A percentile compares a stretch with the other conserved stretches of the same genome.
These are phyloP conservation scores for Eremobia ochroleuca DNA, from an alignment of 2,888 invertebrate species.

Conservation along the genomic window DNA sequence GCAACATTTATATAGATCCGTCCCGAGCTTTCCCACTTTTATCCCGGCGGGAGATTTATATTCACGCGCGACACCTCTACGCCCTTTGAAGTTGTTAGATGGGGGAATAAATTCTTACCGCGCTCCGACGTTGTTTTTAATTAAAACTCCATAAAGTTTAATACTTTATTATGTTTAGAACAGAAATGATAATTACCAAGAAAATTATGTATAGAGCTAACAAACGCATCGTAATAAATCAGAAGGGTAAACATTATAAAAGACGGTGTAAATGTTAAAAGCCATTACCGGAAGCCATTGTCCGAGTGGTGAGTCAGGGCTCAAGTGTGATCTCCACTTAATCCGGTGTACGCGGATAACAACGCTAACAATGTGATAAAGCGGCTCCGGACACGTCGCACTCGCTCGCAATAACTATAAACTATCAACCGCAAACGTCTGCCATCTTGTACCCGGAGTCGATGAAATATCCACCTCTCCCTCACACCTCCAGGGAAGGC, in stretches of 20 bases:
- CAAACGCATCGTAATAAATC: conserved; percentile 64
- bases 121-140: conserved; percentile 85
- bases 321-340: conserved; percentile 86
- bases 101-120: conserved; percentile 85
- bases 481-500: conserved; percentile 76
- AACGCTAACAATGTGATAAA: conserved; percentile 90
- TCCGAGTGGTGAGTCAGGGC: conserved; percentile 74
- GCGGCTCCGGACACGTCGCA: conserved; percentile 87
- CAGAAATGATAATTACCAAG: conserved; percentile 67
- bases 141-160: conserved; percentile 85
- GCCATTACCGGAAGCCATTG: conserved; percentile 83
- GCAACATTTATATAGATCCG: conserved; percentile 87
- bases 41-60: conserved; percentile 87
- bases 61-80: conserved; percentile 85
- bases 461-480: conserved; percentile 87
- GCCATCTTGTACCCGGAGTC: conserved; percentile 89
- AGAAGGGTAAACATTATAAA: conserved; percentile 67
- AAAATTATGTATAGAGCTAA: conserved; percentile 62
- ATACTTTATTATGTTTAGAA: conserved; percentile 74
- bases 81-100: conserved; percentile 88
- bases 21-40: conserved; percentile 82
- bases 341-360: conserved; percentile 89
- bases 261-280: conserved; percentile 79
- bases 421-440: conserved; percentile 91
- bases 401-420: conserved; percentile 90